Conservation (phyloP, 2,113 vertebrate species). For the Oncorhynchus kisutch region DNA sequence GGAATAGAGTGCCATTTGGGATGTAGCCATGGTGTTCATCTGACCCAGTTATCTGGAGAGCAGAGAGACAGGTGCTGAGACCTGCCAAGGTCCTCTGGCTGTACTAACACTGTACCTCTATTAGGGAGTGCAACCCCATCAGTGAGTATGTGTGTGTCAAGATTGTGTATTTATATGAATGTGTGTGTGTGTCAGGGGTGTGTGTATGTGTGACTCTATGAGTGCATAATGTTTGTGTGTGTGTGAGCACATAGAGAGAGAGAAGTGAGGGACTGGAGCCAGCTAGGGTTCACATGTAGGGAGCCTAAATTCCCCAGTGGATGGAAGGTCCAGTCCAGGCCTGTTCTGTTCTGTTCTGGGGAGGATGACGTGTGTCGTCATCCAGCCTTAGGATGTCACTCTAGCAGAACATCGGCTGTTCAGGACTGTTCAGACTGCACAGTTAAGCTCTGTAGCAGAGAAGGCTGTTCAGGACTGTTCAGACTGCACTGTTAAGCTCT, state of each 20-base stretch:
- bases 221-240: neutral
- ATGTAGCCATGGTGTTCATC: too few species aligned
- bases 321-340: constrained; percentile 58
- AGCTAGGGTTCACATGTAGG: constrained; percentile 47
- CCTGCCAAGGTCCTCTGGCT: too few species aligned
- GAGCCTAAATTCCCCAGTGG: constrained; percentile 53
- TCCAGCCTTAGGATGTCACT: constrained; percentile 65
- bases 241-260: neutral
- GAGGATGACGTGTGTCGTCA: constrained; percentile 65
- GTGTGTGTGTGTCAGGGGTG: neutral
- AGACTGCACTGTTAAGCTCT: constrained; percentile 6
- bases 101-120: neutral
- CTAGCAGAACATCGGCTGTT: constrained; percentile 54
- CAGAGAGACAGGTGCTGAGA: too few species aligned
- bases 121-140: neutral
- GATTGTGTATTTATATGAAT: neutral
- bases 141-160: neutral
- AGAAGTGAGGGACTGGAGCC: neutral
- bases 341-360: constrained; percentile 64
- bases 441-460: neutral
- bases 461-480: neutral
- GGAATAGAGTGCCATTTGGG: too few species aligned
- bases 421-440: constrained; percentile 15
- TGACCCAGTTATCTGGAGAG: too few species aligned
- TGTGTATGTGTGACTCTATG: neutral